A percentile compares a stretch with the other conserved stretches of the same genome.
Conservation (phyloP, 2,797 vertebrate species). For the Loriculus beryllinus region DNA sequence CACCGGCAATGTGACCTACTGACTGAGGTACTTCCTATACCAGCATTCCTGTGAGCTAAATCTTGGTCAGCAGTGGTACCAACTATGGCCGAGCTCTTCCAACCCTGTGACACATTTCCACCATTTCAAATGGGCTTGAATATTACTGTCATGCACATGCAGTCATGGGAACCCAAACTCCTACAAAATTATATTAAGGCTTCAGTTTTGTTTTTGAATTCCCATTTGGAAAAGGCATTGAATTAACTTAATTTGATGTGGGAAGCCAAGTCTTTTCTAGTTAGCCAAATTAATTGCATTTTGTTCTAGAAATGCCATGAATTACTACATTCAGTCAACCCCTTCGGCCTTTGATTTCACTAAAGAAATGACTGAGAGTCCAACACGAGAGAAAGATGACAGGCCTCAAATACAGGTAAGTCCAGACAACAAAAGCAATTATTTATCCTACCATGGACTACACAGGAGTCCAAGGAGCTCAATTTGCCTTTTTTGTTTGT, state of each 20-base stretch:
- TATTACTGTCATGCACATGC: not conserved
- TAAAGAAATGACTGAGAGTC: not conserved
- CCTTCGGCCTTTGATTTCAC: not conserved
- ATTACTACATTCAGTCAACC: not conserved
- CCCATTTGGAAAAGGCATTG: not conserved
- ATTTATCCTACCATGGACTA: not conserved
- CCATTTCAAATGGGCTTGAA: not conserved
- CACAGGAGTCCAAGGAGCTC: fast-evolving
- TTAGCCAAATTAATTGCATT: not conserved
- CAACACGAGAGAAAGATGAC: not conserved
- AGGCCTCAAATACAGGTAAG: not conserved
- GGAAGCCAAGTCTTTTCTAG: not conserved
- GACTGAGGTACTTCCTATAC: not conserved
- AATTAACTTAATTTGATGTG: not conserved
- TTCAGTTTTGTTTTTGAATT: not conserved
- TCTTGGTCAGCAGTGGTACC: not conserved
- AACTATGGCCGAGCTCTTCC: not conserved
- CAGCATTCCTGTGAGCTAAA: not conserved
- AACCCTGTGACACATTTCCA: not conserved
- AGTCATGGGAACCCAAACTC: not conserved
- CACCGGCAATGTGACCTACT: not conserved
- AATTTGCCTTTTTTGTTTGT: not conserved
- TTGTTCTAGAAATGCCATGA: not conserved
- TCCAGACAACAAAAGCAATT: not conserved
- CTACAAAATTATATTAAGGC: not conserved